Percentiles rank a stretch among this genome's conserved stretches.
These are phyloP conservation scores for Sesia apiformis DNA, from an alignment of 2,888 invertebrate species.

Conservation along the genomic window DNA sequence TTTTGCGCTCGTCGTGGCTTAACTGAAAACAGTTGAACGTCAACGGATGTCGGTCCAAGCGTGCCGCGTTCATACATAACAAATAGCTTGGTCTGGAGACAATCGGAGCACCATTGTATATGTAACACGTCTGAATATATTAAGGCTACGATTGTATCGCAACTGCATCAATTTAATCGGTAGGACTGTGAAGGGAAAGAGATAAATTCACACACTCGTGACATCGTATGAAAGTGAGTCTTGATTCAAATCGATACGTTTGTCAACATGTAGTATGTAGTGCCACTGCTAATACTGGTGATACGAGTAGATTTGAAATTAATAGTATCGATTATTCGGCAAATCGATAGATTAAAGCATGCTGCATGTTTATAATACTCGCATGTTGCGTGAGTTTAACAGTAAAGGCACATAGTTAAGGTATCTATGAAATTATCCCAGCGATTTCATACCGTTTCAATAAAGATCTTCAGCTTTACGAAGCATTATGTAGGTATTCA, in stretches of 20 bases:
- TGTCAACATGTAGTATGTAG: neutral
- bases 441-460: too few relatives aligned
- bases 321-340: neutral
- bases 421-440: too few relatives aligned
- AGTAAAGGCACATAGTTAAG: neutral
- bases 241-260: neutral
- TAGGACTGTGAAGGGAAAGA: slow-evolving; percentile 6
- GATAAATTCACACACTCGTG: neutral
- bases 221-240: neutral
- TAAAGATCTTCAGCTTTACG: neutral
- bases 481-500: neutral
- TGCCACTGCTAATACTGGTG: neutral
- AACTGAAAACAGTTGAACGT: slow-evolving; percentile 61
- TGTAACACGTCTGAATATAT: slow-evolving; percentile 38
- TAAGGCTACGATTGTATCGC: slow-evolving; percentile 20
- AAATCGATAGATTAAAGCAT: neutral
- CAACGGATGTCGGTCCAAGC: slow-evolving; percentile 51
- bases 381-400: neutral
- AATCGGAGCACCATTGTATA: slow-evolving; percentile 41
- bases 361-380: too few relatives aligned
- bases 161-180: slow-evolving; percentile 14
- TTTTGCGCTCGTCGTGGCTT: slow-evolving; percentile 38
- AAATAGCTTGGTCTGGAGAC: slow-evolving; percentile 45
- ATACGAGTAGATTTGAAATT: neutral
- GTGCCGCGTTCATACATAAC: slow-evolving; percentile 51